A percentile compares a stretch with the other conserved stretches of the same genome.
Conservation (phyloP, 2,888 invertebrate species). For the Watsonalla binaria region DNA sequence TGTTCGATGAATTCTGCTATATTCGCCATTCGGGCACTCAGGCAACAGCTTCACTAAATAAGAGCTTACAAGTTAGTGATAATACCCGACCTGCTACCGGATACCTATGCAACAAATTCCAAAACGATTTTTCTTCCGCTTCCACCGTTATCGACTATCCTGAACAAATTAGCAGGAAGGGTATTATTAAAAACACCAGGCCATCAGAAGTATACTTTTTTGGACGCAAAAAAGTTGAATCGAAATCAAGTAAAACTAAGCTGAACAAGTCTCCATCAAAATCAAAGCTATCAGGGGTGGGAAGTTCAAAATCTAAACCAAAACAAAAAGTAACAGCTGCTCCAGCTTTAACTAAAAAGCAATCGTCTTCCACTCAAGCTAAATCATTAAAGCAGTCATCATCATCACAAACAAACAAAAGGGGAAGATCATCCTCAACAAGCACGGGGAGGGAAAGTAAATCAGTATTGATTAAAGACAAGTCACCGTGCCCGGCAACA, state of each 20-base stretch:
- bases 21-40: conserved; percentile 51
- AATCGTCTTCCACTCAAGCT: conserved; percentile 18
- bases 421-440: conserved; percentile 26
- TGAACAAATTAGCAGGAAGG: neutral
- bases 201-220: conserved; percentile 53
- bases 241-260: conserved; percentile 33
- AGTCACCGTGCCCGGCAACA: conserved; percentile 33
- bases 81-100: conserved; percentile 8
- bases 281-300: conserved; percentile 16
- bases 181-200: neutral
- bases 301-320: conserved; percentile 9
- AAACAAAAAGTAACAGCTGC: conserved; percentile 16
- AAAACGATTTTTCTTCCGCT: conserved; percentile 23
- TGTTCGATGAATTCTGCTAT: conserved; percentile 36
- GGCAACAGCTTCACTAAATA: conserved; percentile 68
- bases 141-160: conserved; percentile 23
- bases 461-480: conserved; percentile 46
- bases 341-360: conserved; percentile 11
- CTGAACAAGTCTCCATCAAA: conserved; percentile 41
- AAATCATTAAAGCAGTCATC: conserved; percentile 15
- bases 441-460: conserved; percentile 26
- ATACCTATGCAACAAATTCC: conserved; percentile 13
- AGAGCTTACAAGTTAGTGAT: conserved; percentile 56
- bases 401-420: conserved; percentile 32
- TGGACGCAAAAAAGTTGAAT: conserved; percentile 40